Conservation (phyloP, 64 coral and sea anemone genomes). For the Dendrophyllia cribrosa region DNA sequence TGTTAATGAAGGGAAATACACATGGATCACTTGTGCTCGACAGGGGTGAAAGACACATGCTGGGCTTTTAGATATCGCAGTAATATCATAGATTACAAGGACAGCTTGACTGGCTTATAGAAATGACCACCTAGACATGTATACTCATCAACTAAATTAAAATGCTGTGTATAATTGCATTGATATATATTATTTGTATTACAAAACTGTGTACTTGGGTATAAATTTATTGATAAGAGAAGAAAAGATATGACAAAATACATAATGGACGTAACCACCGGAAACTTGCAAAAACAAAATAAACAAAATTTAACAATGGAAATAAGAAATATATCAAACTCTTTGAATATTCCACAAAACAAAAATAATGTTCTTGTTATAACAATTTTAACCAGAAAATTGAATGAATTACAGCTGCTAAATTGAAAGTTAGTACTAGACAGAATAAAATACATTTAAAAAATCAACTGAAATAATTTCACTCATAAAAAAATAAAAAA, state of each 20-base stretch:
- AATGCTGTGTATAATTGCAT: neutral
- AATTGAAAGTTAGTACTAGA: neutral
- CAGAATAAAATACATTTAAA: neutral
- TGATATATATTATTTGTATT: conserved; percentile 4
- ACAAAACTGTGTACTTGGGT: neutral
- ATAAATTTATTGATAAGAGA: neutral
- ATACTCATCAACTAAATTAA: neutral
- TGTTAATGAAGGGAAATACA: neutral
- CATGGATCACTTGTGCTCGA: neutral
- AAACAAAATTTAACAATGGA: neutral
- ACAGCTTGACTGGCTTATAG: no score
- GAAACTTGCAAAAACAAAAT: neutral
- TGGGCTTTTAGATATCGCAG: neutral
- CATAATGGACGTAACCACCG: conserved; percentile 14
- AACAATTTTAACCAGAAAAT: neutral
- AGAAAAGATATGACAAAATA: conserved; percentile 2
- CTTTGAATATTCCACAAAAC: neutral
- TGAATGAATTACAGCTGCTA: neutral
- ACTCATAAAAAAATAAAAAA: neutral
- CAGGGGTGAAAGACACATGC: neutral
- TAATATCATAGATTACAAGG: neutral
- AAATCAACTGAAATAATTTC: neutral
- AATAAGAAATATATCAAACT: neutral
- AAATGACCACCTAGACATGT: neutral
- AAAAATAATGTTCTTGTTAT: neutral